A percentile compares a stretch with the other conserved stretches of the same genome.
phyloP scores from a whole-genome alignment of 2,113 vertebrate species.

The Pituophis catenifer region DNA sequence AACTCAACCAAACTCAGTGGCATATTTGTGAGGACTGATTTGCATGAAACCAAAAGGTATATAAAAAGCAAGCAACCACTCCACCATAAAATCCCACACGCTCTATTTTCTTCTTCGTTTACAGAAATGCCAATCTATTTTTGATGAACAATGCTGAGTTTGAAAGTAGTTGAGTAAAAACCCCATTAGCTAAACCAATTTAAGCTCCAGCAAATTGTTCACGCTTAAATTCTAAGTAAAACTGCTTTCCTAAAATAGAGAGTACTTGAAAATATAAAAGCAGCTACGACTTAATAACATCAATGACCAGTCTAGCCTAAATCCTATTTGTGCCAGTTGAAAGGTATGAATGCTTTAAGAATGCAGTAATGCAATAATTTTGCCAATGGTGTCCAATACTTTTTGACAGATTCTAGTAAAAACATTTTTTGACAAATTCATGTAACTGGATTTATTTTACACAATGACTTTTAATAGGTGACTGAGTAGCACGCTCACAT shows the following conservation, averaged over 20 bases:
- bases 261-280: conserved; percentile 2
- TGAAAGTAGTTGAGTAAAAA: conserved; percentile 6
- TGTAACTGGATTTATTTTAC: too few relatives aligned
- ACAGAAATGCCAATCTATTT: conserved; percentile 18
- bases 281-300: neutral
- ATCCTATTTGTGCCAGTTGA: neutral
- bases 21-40: conserved; percentile 22
- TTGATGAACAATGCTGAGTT: conserved; percentile 23
- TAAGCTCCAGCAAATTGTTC: neutral
- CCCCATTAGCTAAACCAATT: neutral
- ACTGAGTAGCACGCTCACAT: neutral
- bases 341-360: neutral
- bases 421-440: neutral
- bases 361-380: neutral
- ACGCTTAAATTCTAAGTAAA: conserved; percentile 2
- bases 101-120: conserved; percentile 44
- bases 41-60: neutral
- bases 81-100: conserved; percentile 17
- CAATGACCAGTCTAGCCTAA: neutral
- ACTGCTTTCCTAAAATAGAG: neutral
- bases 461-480: neutral
- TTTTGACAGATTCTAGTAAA: neutral
- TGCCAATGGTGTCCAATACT: neutral
- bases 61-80: conserved; percentile 42
- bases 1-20: neutral